Evolutionary conservation across 2,888 invertebrate species (phyloP), one percentile per base, ranked within the genome.

Genomic region (Hetaerina titia): DNA sequence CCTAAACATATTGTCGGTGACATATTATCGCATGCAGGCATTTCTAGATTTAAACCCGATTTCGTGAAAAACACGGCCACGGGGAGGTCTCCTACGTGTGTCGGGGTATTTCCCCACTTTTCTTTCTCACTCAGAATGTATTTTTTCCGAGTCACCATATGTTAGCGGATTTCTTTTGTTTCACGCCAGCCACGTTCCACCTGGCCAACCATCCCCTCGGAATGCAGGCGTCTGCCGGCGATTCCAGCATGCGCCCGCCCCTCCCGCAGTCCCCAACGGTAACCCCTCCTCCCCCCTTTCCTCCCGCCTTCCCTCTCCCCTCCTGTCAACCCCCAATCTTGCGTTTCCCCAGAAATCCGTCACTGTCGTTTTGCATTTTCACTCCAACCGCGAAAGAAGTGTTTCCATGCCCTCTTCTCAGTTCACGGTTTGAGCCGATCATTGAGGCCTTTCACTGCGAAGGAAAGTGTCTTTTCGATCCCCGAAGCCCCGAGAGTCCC

Each of bases 141-240:
- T 81, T 81, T 81, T 81, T 81, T 15, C 31, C 81, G 11, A 81
- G 13, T 81, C 81, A 81, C 25, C 81, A 81, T 81, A 81, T 81
- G 81, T n/a, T 81, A 9, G n/a, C 25, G 81, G 81, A 81, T 81
- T 81, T 81, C 81, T 31, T 81, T 81, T 81, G 81, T 81, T 81
- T 11, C 81, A 81, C 25, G 81, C 31, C 81, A 31, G 25, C 81
- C 81, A 31, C 31, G 81, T 81, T 81, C 81, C 81, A 81, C 81
- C 81, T 81, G 81, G 81, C 13, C 31, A 81, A 81, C 81, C 81
- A 31, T 81, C 81, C 31, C 81, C 81, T 31, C 81, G 31, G 81
- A 81, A 81, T 81, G 81, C 31, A 31, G 81, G 31, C 25, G 81
- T 81, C 31, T 81, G 81, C 25, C 81, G 13, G 81, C 81, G 81